phyloP scores from a whole-genome alignment of 92 coral and sea anemone species.

The Porites rus region DNA sequence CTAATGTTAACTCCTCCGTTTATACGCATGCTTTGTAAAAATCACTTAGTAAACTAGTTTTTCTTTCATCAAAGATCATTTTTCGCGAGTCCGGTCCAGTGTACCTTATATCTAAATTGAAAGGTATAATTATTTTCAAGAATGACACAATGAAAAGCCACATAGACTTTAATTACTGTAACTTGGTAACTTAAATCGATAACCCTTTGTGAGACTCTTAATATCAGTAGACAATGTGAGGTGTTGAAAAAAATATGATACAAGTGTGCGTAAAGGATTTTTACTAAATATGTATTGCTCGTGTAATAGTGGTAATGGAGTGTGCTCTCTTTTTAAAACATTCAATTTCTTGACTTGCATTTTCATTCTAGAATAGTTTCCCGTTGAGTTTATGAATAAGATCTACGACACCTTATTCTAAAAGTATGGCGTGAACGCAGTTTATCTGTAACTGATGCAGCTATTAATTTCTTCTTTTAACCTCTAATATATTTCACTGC shows the following conservation, averaged over 20 bases:
- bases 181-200: conserved; percentile 8
- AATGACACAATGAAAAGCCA: conserved; percentile 16
- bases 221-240: conserved; percentile 7
- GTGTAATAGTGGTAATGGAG: neutral
- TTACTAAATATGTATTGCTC: conserved; percentile 1
- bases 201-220: conserved; percentile 22
- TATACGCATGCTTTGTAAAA: too few relatives aligned
- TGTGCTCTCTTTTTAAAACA: conserved; percentile 17
- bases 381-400: conserved; percentile 1
- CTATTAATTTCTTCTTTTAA: too few relatives aligned
- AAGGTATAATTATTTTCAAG: neutral
- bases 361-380: neutral
- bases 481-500: neutral
- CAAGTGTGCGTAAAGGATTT: conserved; percentile 11
- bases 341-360: conserved; percentile 23
- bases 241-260: neutral
- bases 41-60: too few relatives aligned
- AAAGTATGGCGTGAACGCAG: conserved; percentile 1
- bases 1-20: too few relatives aligned
- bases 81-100: neutral
- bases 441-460: neutral
- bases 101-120: neutral
- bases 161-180: neutral
- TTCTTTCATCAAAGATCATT: neutral
- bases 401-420: neutral